Evolutionary conservation across 2,797 vertebrate species (phyloP).

Genomic region (Parambassis ranga): DNA sequence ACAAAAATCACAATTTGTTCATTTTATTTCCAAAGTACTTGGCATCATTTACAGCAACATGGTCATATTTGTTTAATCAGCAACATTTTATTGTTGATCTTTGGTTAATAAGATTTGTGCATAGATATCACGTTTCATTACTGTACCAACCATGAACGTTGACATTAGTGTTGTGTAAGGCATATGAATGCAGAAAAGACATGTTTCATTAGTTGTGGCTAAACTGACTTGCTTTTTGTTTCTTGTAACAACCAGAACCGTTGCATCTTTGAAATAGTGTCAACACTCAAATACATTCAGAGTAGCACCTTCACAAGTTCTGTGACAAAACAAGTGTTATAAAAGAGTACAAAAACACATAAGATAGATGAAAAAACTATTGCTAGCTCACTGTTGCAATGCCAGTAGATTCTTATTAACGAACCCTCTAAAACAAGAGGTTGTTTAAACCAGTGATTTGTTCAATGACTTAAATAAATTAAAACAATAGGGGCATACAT

Average conservation of each 20-base stretch:
- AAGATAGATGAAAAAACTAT: slow-evolving; percentile 28
- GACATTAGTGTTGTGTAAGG: background rate
- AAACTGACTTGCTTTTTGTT: too few species aligned
- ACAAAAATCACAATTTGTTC: slow-evolving; percentile 28
- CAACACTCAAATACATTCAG: slow-evolving; percentile 62
- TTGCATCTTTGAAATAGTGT: background rate
- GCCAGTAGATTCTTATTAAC: slow-evolving; percentile 6
- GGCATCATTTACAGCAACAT: slow-evolving; percentile 47
- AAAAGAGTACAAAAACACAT: slow-evolving; percentile 62
- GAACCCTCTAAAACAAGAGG: slow-evolving; percentile 28
- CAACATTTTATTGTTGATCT: slow-evolving; percentile 4
- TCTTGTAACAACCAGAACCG: slow-evolving; percentile 10
- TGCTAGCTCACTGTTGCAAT: slow-evolving; percentile 4
- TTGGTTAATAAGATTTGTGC: background rate
- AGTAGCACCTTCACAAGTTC: slow-evolving; percentile 54
- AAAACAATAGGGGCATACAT: slow-evolving; percentile 44
- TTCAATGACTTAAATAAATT: slow-evolving; percentile 68
- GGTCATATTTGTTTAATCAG: slow-evolving; percentile 11
- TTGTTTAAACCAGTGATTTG: slow-evolving; percentile 32
- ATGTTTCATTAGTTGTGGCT: background rate
- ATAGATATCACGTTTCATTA: background rate
- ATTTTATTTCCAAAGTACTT: slow-evolving; percentile 61
- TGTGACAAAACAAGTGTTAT: slow-evolving; percentile 28
- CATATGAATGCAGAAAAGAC: background rate
- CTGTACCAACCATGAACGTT: background rate